Percentiles rank a stretch among this genome's conserved stretches.
phyloP scores from a whole-genome alignment of 1,140 invertebrate species.

The Hyles vespertilio region DNA sequence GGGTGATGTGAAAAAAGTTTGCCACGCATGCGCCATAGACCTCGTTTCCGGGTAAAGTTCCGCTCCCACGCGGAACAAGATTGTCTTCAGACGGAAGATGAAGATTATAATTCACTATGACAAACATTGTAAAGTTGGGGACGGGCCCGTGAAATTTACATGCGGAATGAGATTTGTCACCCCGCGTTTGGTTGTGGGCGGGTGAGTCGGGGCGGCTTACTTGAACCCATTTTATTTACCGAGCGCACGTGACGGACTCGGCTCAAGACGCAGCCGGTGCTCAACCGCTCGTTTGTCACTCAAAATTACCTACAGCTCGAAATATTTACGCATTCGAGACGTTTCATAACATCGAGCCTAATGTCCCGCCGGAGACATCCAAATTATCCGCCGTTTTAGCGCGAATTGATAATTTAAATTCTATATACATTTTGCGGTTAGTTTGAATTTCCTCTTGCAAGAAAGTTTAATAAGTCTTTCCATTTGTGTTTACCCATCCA shows the following conservation, averaged over 20 bases:
- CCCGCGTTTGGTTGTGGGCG: slow-evolving; percentile 22
- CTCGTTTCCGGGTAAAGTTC: too few species aligned
- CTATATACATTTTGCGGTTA: background rate
- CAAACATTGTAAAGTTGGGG: slow-evolving; percentile 18
- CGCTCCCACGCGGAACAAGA: background rate
- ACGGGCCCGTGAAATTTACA: slow-evolving; percentile 37
- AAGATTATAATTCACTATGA: slow-evolving; percentile 16
- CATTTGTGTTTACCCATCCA: too few species aligned
- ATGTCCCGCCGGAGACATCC: slow-evolving; percentile 2
- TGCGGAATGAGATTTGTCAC: slow-evolving; percentile 43
- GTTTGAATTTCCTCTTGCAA: background rate
- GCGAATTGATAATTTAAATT: background rate
- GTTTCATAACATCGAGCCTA: slow-evolving; percentile 37
- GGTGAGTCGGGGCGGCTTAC: slow-evolving; percentile 26
- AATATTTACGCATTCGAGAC: slow-evolving; percentile 40
- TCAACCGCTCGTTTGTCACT: slow-evolving; percentile 52
- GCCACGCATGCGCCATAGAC: too few species aligned
- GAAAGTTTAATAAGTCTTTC: too few species aligned
- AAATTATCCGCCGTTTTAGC: slow-evolving; percentile 1
- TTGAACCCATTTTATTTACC: slow-evolving; percentile 52
- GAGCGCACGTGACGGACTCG: slow-evolving; percentile 44
- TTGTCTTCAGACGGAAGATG: slow-evolving; percentile 8
- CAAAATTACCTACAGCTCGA: slow-evolving; percentile 39
- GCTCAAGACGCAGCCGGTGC: slow-evolving; percentile 37
- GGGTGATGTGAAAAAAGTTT: too few species aligned